Conservation (phyloP, 2,797 vertebrate species). For the Bradypodion pumilum region DNA sequence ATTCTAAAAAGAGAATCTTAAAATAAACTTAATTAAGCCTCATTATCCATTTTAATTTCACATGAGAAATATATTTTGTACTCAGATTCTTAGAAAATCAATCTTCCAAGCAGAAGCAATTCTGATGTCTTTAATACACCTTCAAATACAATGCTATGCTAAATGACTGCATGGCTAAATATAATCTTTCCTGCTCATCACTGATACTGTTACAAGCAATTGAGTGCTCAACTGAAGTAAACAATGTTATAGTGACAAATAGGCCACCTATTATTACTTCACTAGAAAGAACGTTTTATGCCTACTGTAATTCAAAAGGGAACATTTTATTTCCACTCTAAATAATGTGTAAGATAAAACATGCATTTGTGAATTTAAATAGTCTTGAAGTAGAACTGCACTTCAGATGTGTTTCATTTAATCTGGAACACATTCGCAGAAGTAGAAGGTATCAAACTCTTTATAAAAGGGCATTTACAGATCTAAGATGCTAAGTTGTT, state of each 20-base stretch:
- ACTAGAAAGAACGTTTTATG: not conserved
- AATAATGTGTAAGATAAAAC: not conserved
- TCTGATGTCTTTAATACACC: slow-evolving; percentile 19
- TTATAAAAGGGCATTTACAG: too few relatives aligned
- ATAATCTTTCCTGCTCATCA: slow-evolving; percentile 3
- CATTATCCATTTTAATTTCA: not conserved
- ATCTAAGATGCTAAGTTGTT: too few relatives aligned
- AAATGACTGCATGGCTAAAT: slow-evolving; percentile 17
- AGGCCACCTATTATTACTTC: not conserved
- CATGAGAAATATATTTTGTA: not conserved
- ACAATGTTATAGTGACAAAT: not conserved
- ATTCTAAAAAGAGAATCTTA: not conserved
- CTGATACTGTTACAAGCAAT: slow-evolving; percentile 23
- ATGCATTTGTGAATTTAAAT: not conserved
- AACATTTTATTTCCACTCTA: not conserved
- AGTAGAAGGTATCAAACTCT: too few relatives aligned
- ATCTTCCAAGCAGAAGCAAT: not conserved
- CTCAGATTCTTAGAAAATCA: not conserved
- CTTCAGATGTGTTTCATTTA: not conserved
- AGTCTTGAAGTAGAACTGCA: not conserved
- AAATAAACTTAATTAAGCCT: not conserved
- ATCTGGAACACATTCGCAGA: not conserved
- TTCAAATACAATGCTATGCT: slow-evolving; percentile 23
- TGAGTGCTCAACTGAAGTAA: slow-evolving; percentile 25
- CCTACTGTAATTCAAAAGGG: not conserved